phyloP scores from a whole-genome alignment of 2,797 vertebrate species.

The Catharus ustulatus region DNA sequence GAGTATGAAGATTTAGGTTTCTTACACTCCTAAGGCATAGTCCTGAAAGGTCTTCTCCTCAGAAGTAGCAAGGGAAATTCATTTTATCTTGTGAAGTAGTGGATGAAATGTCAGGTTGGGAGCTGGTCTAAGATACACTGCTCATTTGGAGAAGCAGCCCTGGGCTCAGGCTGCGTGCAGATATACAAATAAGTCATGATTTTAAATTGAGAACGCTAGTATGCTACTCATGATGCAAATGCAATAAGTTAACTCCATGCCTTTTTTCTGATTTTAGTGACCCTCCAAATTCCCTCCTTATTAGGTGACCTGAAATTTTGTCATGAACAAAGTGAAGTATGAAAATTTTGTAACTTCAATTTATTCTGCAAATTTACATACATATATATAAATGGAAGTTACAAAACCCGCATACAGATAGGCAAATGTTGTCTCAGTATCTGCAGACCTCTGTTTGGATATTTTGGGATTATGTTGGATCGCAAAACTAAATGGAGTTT shows the following conservation, averaged over 20 bases:
- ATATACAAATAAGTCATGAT: neutral
- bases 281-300: neutral
- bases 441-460: neutral
- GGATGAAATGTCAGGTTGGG: neutral
- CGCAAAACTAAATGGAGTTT: neutral
- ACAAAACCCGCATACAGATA: neutral
- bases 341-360: neutral
- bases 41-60: neutral
- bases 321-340: neutral
- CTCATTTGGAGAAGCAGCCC: neutral
- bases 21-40: neutral
- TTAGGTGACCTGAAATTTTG: neutral
- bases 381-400: neutral
- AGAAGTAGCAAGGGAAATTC: neutral
- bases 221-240: neutral
- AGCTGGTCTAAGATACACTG: neutral
- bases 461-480: neutral
- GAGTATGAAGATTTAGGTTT: neutral
- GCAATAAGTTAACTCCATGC: neutral
- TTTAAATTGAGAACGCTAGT: neutral
- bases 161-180: neutral
- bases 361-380: neutral
- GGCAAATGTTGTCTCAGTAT: neutral
- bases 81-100: neutral
- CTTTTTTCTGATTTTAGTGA: neutral